These are phyloP conservation scores for Lethenteron camtschaticum DNA, from an alignment of 2,113 vertebrate species.

Conservation along the genomic window DNA sequence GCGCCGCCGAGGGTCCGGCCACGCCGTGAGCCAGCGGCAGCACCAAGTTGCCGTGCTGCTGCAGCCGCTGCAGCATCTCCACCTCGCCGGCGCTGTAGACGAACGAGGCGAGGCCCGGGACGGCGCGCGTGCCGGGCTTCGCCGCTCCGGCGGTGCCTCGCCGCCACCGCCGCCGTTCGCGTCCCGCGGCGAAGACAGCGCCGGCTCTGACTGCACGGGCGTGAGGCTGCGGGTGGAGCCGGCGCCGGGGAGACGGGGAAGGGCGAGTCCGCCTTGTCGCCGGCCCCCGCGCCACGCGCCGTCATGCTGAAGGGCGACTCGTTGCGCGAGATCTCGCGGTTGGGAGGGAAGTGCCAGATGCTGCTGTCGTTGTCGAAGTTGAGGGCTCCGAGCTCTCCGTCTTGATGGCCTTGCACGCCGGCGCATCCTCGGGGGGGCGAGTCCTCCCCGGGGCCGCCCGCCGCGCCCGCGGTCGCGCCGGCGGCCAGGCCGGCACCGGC, in stretches of 20 bases:
- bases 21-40: slow-evolving; percentile 78
- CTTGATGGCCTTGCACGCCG: slow-evolving; percentile 33
- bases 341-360: slow-evolving; percentile 99
- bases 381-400: slow-evolving; percentile 94
- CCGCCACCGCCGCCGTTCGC: slow-evolving; percentile 47
- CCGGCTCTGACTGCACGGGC: slow-evolving; percentile 62
- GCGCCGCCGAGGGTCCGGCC: slow-evolving; percentile 71
- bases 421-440: no score
- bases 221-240: slow-evolving; percentile 62
- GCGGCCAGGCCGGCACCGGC: no score
- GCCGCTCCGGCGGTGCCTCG: slow-evolving; percentile 27
- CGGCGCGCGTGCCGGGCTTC: slow-evolving; percentile 35
- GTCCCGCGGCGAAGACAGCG: slow-evolving; percentile 79
- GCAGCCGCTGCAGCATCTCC: slow-evolving; percentile 81
- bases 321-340: slow-evolving; percentile 89
- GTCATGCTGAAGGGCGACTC: slow-evolving; percentile 98
- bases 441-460: no score
- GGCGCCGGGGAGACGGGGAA: slow-evolving; percentile 69
- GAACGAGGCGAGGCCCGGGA: slow-evolving; percentile 32
- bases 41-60: slow-evolving; percentile 80
- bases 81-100: slow-evolving; percentile 68
- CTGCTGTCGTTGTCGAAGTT: slow-evolving; percentile 99
- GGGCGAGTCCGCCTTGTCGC: slow-evolving; percentile 47
- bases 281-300: background rate
- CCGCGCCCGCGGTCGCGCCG: no score